Percentiles rank a stretch among this genome's conserved stretches.
Evolutionary conservation across 2,888 invertebrate genomes (phyloP).

Genomic region (Nebria salina): DNA sequence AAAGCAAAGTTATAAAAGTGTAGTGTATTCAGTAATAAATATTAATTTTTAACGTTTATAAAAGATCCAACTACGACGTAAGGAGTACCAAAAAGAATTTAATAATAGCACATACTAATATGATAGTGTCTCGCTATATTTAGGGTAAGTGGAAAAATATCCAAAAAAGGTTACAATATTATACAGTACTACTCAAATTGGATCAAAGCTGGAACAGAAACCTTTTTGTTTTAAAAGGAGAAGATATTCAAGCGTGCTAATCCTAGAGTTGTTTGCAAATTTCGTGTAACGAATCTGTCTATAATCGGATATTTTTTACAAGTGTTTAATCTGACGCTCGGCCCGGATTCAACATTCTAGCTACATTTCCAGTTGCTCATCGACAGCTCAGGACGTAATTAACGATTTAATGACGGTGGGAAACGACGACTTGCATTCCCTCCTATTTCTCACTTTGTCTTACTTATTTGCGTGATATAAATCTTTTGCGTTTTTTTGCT

Average conservation of each 20-base stretch:
- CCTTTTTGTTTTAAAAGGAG: not conserved
- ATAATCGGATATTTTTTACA: constrained; percentile 30
- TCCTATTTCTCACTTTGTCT: not conserved
- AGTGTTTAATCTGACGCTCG: constrained; percentile 24
- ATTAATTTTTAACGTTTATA: too few species aligned
- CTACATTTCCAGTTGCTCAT: constrained; percentile 16
- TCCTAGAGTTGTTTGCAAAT: constrained; percentile 1
- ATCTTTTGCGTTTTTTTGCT: not conserved
- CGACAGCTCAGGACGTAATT: constrained; percentile 24
- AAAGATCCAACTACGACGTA: too few species aligned
- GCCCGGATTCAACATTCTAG: not conserved
- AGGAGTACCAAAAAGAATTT: too few species aligned
- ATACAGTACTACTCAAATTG: too few species aligned
- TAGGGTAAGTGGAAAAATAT: too few species aligned
- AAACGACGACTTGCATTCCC: constrained; percentile 19
- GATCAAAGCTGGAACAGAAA: too few species aligned
- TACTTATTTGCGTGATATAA: constrained; percentile 7
- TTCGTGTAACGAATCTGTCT: not conserved
- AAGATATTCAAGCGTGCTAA: not conserved
- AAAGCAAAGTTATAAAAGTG: not conserved
- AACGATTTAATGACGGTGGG: constrained; percentile 36
- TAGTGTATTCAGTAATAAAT: not conserved
- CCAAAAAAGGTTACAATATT: too few species aligned
- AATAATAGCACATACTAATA: too few species aligned
- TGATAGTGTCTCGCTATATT: too few species aligned